Base-by-base conservation (phyloP, 1,140 invertebrate genomes). In the Lepidostoma basale region DNA sequence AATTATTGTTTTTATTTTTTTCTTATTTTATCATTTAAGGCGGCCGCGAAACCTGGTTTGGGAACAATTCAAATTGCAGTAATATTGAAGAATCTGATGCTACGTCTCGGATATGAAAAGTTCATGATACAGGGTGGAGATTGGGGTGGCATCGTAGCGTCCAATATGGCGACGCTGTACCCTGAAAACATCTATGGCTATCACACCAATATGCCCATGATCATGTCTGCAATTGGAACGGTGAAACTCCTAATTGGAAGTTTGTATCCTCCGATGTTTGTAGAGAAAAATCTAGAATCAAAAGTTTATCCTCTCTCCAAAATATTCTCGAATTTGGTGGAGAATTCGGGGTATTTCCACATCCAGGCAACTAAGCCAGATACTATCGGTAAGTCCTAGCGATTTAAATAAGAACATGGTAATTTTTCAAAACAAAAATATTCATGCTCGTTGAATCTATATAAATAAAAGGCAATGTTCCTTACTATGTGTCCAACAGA, bases 321-420 rank as follows among this genome's bases (percentile, higher is more conserved):
- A 3, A 75, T 85, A 14, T 84, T 86, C 5, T 44, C 49, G 2
- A 63, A 62, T 49, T 1, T 92, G 0, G 8, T 94, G 0, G 81
- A 87, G 73, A 93, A 96, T 78, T 77, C 77, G 40, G 95, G 94
- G 9, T 97, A 97, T 74, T 74, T 92, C 20, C 92, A 95, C 75
- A 77, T 97, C 28, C 95, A 97, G 79, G 84, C 92, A 1, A 94
- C 92, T 0, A 96, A 96, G 78, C 95, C 95, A 8, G 94, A 97
- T 76, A 97, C 95, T 12, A 82, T 97, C 63, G 93, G 92, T 91
- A 81, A 77, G 78, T 75, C 72, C 30, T 70, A 52, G 16, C 28
- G 12, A 4, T 56, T 30, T 28, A 67, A 36, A 44, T n/a, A 6
- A 22, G 56, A 8, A 3, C 28, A 36, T 36, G n/a, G n/a, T n/a